phyloP scores from a whole-genome alignment of 2,888 invertebrate genomes.

The Philopedon plagiatum region DNA sequence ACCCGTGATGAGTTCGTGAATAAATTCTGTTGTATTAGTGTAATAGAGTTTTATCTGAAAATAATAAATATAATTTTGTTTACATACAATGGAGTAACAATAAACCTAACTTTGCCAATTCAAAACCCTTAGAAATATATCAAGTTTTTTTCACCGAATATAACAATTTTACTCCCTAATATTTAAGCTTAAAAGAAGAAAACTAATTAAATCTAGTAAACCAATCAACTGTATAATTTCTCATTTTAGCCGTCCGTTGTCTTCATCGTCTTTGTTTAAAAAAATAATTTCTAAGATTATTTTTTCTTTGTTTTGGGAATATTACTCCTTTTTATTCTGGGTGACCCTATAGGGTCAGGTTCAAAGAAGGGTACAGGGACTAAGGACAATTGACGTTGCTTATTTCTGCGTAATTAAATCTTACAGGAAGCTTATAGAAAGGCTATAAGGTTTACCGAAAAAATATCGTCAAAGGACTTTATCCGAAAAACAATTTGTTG shows the following conservation, averaged over 20 bases:
- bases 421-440: background rate
- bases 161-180: background rate
- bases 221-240: slow-evolving; percentile 16
- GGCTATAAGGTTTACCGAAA: background rate
- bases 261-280: background rate
- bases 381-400: background rate
- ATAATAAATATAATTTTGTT: background rate
- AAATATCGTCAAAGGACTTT: background rate
- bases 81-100: too few relatives aligned
- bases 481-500: background rate
- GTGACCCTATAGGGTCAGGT: background rate
- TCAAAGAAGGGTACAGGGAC: background rate
- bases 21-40: slow-evolving; percentile 78
- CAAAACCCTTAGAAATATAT: too few relatives aligned
- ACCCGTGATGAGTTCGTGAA: slow-evolving; percentile 80
- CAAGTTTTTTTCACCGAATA: background rate
- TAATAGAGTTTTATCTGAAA: slow-evolving; percentile 78
- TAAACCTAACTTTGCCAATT: too few relatives aligned
- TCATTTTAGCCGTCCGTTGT: slow-evolving; percentile 1
- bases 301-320: slow-evolving; percentile 6
- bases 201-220: slow-evolving; percentile 5
- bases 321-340: slow-evolving; percentile 8
- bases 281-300: slow-evolving; percentile 7
- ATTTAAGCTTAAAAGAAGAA: slow-evolving; percentile 1
- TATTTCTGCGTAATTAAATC: slow-evolving; percentile 30